A percentile compares a stretch with the other conserved stretches of the same genome.
Evolutionary conservation across 2,797 vertebrate species (phyloP).

Genomic region (Argya squamiceps): DNA sequence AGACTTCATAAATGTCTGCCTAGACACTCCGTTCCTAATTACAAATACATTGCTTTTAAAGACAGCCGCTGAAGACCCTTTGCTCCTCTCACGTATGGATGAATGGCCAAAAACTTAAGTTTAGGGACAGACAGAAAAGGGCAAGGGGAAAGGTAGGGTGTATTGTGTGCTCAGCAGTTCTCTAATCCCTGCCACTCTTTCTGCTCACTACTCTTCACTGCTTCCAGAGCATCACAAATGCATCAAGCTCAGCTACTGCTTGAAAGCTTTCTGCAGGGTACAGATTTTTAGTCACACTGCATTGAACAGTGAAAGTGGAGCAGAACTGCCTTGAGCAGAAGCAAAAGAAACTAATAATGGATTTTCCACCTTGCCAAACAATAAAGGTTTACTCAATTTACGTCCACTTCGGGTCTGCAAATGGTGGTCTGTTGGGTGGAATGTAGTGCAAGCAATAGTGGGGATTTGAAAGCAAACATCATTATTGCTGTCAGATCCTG

Average conservation of each 20-base stretch:
- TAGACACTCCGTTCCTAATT: not conserved
- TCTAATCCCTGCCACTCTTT: not conserved
- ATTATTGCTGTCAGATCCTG: not conserved
- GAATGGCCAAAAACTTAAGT: not conserved
- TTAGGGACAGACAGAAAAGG: not conserved
- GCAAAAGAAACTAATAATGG: not conserved
- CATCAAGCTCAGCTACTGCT: not conserved
- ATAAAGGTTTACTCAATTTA: not conserved
- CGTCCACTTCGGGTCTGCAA: not conserved
- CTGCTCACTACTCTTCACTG: not conserved
- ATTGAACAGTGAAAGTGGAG: not conserved
- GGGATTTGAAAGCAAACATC: not conserved
- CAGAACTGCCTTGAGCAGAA: not conserved
- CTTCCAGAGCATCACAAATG: not conserved
- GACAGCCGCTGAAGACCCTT: not conserved
- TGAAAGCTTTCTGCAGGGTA: not conserved
- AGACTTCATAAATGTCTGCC: not conserved
- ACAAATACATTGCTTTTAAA: not conserved
- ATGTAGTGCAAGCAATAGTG: not conserved
- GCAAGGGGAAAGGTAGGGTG: not conserved
- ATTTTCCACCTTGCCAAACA: slow-evolving; percentile 12
- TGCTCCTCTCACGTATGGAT: not conserved
- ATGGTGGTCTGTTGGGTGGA: not conserved
- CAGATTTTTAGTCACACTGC: not conserved
- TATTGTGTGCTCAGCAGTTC: not conserved